Evolutionary conservation across 2,888 invertebrate species (phyloP), one percentile per base, ranked within the genome.

Genomic region (Hydriomena furcata): DNA sequence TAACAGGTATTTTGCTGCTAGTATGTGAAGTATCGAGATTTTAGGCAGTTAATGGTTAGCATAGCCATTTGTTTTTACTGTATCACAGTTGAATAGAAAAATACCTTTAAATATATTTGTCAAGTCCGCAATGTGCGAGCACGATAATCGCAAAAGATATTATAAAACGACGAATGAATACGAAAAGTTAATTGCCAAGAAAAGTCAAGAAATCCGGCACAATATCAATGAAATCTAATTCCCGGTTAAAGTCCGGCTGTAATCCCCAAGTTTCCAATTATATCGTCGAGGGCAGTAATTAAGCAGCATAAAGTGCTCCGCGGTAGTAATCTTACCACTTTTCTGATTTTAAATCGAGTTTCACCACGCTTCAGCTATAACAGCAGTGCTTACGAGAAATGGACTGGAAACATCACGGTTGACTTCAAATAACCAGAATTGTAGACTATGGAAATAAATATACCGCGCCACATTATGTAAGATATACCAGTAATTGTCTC

Each of bases 291-390:
- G 79, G 76, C 76, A 76, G 86, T 86, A 87, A 87, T 89, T 88
- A 88, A 85, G 83, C 82, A 76, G 82, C 76, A 88, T 85, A 86
- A 88, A 87, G 82, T 83, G 82, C 79, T 78, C 72, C 79, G 68
- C 71, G 64, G 77, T 77, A 74, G 82, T 86, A 86, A 88, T 86
- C 85, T 81, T 71, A 81, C 85, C 86, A 87, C 85, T 88, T 86
- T 83, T 84, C 87, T 84, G 81, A 86, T 87, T 88, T 88, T 84
- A 38, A 88, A 89, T 85, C 81, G 85, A 82, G 84, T 86, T 87
- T 85, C 82, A 87, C 87, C 85, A 86, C 84, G 86, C 73, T 85
- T 85, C 74, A 82, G 82, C 81, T 86, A 81, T 86, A 85, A 87
- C 87, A 87, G 82, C 79, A 67, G 60, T 74, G 81, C 79, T 84